A percentile compares a stretch with the other conserved stretches of the same genome.
Evolutionary conservation across 2,113 vertebrate species (phyloP).

Genomic region (western clawed frog (Xenopus tropicalis)): UCB_Xtro_10.0 CM004443.2:113561001-113561500

Average conservation of each 20-base stretch:
- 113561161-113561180: conserved; percentile 54
- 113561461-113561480: too few species aligned
- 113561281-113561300: background rate
- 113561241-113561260: conserved; percentile 51
- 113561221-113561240: conserved; percentile 60
- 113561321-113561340: background rate
- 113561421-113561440: too few species aligned
- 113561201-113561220: conserved; percentile 62
- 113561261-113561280: background rate
- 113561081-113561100: accelerated
- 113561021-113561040: conserved; percentile 51
- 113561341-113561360: conserved; percentile 12
- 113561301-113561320: background rate
- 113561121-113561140: accelerated
- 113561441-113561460: too few species aligned
- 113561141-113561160: background rate
- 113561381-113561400: conserved; percentile 24
- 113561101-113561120: background rate
- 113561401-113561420: conserved; percentile 19
- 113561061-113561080: background rate
- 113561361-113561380: conserved; percentile 43
- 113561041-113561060: conserved; percentile 3
- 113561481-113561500: too few species aligned
- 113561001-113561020: conserved; percentile 54
- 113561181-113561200: conserved; percentile 55